Base-by-base conservation (phyloP, 2,797 vertebrate genomes). In the Columba guinea region DNA sequence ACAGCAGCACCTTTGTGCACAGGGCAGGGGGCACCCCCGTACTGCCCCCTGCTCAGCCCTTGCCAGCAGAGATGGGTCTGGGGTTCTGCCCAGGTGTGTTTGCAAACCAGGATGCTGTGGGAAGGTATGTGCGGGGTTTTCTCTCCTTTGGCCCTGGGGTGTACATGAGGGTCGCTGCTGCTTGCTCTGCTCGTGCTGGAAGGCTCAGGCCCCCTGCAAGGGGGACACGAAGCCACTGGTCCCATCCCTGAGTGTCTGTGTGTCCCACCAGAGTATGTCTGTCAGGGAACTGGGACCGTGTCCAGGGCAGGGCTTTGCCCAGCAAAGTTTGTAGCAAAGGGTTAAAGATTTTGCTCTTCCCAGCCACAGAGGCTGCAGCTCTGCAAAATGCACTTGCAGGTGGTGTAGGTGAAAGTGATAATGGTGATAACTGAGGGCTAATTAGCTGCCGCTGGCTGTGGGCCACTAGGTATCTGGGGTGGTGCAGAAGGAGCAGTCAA, bases 151-250 rank as follows among this genome's bases (percentile, higher is more conserved):
- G 18, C 24, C 19, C 22, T 8, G 32, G 13, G 64, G 3, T 5
- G 13, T 9, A 0, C 1, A 9, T 2, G 2, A 10, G 32, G 27
- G 20, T 9, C 8, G 1, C 24, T 11, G 30, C 8, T 4, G 2
- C 15, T 59, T 23, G 18, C 27, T 19, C 21, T 53, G 26, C 2
- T 48, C 59, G 2, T 28, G 4, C 0, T 4, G 23, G 49, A 34
- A 6, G 1, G 46, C 11, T 23, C 0, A 1, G 7, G 19, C 9
- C 17, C 20, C 41, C 23, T 5, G 30, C 2, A 1, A 24, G 32
- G 48, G 46, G 9, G 22, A 21, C 1, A 0, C 0, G 7, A 2
- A 37, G 22, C 46, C 32, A 1, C n/a, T 1, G 0, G 10, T 35
- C 11, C 24, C 1, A 0, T 7, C 59, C 56, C 30, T 1, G 2